Base-by-base conservation (phyloP, 2,888 invertebrate genomes). In the Himalopsyche kuldschensis region DNA sequence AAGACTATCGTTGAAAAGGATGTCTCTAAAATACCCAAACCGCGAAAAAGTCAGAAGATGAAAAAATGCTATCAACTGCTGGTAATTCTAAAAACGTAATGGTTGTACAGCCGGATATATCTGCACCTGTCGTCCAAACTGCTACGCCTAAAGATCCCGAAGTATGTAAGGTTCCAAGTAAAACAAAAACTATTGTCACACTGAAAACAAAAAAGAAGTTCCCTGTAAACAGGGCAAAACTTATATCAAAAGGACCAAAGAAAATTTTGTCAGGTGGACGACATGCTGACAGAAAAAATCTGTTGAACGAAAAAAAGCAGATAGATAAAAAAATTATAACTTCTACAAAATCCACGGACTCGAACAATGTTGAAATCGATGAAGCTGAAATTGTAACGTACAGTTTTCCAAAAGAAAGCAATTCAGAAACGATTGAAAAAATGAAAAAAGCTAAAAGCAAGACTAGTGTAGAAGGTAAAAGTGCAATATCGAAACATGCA, bases 311-410 rank as follows among this genome's bases (percentile, higher is more conserved):
- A 15, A 55, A 55, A 3, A 55, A 55, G 15, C 55, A 20, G 24
- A 5, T 55, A 1, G 20, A 55, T 55, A 55, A 55, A 20, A 55
- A 48, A n/a, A 8, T 48, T 17, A 48, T 20, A 48, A 5, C 4
- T 55, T 1, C 20, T 55, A 63, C 75, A 31, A 81, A 82, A 46
- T 85, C 48, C 88, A 89, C 82, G 79, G 87, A 24, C 20, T 48
- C 79, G 31, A 75, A 31, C n/a, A 81, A 83, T 78, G 82, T 83
- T 31, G 82, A 63, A 31, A 46, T 55, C 35, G 83, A 83, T 1
- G 78, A 82, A n/a, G 75, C 79, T n/a, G 79, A 81, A 24, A 80
- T 78, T n/a, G 27, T 82, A 31, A 83, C 84, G 20, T 83, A 85
- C 35, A 85, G 84, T 75, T 85, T 85, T 75, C 84, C 84, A 20